Conservation (phyloP, 2,113 vertebrate genomes). For the Cyphomyrus plagiostoma region DNA sequence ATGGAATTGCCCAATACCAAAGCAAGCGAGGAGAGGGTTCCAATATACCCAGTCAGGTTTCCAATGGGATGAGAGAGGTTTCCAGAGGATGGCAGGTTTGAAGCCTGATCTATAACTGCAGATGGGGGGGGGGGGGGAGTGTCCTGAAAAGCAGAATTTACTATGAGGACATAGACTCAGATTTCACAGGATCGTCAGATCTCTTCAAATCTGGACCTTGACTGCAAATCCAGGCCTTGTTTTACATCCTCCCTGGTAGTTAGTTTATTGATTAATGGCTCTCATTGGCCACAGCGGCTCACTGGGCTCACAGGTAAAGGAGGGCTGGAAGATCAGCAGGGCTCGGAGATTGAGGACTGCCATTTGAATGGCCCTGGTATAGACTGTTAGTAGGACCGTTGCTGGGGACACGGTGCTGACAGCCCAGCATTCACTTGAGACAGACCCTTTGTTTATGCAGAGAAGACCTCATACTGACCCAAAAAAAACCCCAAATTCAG, state of each 20-base stretch:
- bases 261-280: too few species aligned
- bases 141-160: background rate
- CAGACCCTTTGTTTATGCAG: background rate
- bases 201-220: too few species aligned
- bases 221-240: too few species aligned
- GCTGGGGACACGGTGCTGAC: background rate
- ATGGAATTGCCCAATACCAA: slow-evolving; percentile 2
- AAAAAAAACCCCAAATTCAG: background rate
- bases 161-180: background rate
- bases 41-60: background rate
- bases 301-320: too few species aligned
- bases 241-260: too few species aligned
- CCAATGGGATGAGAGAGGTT: background rate
- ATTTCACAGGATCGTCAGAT: background rate
- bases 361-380: too few species aligned
- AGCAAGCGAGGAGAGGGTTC: background rate
- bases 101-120: background rate
- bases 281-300: too few species aligned
- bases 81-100: background rate
- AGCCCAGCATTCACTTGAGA: background rate
- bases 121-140: background rate
- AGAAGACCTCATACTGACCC: background rate
- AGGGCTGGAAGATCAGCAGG: too few species aligned
- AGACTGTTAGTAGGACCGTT: background rate
- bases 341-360: too few species aligned